A percentile compares a stretch with the other conserved stretches of the same genome.
Evolutionary conservation across 2,888 invertebrate species (phyloP).

Genomic region (Volucella bombylans): DNA sequence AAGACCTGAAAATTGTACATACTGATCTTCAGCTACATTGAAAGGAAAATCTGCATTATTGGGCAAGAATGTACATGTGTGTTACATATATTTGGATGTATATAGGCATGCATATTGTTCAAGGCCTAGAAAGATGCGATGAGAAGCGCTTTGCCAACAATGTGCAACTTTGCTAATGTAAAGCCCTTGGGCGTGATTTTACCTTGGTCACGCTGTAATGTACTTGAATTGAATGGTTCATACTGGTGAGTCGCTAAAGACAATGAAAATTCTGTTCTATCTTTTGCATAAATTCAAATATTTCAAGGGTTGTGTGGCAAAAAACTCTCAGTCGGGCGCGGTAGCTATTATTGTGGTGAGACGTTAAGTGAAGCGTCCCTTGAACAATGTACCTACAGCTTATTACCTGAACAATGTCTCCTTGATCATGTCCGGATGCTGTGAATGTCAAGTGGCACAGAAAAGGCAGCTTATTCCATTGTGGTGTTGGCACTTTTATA

Average conservation of each 20-base stretch:
- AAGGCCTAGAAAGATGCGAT: slow-evolving; percentile 41
- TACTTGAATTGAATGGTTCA: slow-evolving; percentile 62
- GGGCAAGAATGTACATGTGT: slow-evolving; percentile 4
- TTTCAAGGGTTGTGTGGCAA: slow-evolving; percentile 2
- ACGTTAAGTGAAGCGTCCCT: slow-evolving; percentile 65
- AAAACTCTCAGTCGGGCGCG: slow-evolving; percentile 2
- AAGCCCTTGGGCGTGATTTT: slow-evolving; percentile 48
- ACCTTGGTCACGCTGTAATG: slow-evolving; percentile 56
- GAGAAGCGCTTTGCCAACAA: slow-evolving; percentile 57
- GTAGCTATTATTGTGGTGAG: slow-evolving; percentile 40
- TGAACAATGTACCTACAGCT: slow-evolving; percentile 68
- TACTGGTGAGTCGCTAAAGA: slow-evolving; percentile 36
- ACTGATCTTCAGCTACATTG: slow-evolving; percentile 9
- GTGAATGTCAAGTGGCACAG: slow-evolving; percentile 95
- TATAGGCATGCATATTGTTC: not conserved
- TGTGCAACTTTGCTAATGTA: slow-evolving; percentile 26
- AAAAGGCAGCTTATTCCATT: slow-evolving; percentile 90
- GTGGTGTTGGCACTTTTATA: slow-evolving; percentile 88
- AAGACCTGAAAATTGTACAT: slow-evolving; percentile 22
- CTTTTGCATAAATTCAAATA: slow-evolving; percentile 51
- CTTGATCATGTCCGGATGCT: slow-evolving; percentile 93
- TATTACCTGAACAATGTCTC: slow-evolving; percentile 92
- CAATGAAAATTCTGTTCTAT: slow-evolving; percentile 61
- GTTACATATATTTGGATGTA: no score
- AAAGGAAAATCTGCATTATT: slow-evolving; percentile 30